Conservation (phyloP, 1,140 invertebrate genomes). For the Lerema accius region DNA sequence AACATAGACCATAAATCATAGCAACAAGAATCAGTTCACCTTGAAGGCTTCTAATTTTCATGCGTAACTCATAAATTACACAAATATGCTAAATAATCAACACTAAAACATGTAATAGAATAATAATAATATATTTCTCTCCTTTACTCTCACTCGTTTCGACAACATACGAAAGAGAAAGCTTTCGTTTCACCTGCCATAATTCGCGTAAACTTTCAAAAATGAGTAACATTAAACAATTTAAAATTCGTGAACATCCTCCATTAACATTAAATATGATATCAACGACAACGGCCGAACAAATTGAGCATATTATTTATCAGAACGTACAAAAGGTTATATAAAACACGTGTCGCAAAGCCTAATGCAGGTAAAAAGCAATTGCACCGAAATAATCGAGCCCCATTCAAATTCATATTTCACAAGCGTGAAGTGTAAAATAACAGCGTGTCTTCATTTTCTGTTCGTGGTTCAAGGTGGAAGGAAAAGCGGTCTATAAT, state of each 20-base stretch:
- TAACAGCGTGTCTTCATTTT: constrained; percentile 40
- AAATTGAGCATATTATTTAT: not conserved
- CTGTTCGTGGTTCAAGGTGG: constrained; percentile 15
- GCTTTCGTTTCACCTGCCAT: no score
- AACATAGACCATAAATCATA: no score
- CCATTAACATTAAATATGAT: not conserved
- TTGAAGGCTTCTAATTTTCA: no score
- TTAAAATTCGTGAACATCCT: constrained; percentile 4
- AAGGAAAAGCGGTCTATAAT: constrained; percentile 23
- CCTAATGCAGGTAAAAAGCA: constrained; percentile 36
- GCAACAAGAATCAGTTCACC: no score
- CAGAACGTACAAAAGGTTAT: constrained; percentile 2
- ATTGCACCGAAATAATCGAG: constrained; percentile 41
- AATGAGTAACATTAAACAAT: not conserved
- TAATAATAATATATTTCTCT: no score
- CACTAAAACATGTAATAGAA: no score
- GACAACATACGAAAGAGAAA: no score
- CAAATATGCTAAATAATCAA: no score
- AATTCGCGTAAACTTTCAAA: no score
- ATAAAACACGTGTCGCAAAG: constrained; percentile 24
- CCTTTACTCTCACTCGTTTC: no score
- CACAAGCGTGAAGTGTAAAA: constrained; percentile 46
- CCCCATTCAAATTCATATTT: constrained; percentile 43
- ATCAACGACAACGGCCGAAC: not conserved
- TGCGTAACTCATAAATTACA: no score